Conservation (phyloP, 2,888 invertebrate species). For the Autographa pulchrina region DNA sequence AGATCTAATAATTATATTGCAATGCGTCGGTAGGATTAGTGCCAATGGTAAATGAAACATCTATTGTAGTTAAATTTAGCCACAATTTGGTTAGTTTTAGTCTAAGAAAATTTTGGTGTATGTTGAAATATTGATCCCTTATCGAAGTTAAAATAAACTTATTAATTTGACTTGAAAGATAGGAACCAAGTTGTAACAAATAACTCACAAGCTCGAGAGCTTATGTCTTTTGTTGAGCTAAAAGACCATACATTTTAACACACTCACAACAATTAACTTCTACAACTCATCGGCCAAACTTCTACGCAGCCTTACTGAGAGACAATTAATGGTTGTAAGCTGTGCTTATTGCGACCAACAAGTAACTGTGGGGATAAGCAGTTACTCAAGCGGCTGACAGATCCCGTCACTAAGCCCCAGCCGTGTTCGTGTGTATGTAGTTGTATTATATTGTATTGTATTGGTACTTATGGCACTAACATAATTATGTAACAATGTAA, state of each 20-base stretch:
- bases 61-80: no score
- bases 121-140: no score
- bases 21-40: no score
- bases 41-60: no score
- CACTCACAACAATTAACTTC: not conserved
- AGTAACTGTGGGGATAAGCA: conserved; percentile 2
- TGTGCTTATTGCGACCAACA: conserved; percentile 5
- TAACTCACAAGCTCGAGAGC: not conserved
- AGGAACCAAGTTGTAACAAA: not conserved
- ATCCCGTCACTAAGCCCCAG: conserved; percentile 4
- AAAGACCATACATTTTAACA: not conserved
- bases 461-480: no score
- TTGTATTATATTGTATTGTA: not conserved
- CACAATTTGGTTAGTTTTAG: no score
- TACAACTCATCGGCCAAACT: not conserved
- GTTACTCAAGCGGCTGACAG: conserved; percentile 4
- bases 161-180: not conserved
- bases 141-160: no score
- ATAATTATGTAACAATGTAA: no score
- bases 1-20: no score
- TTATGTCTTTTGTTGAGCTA: no score
- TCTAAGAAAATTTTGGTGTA: no score
- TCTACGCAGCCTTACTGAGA: not conserved
- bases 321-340: conserved; percentile 3
- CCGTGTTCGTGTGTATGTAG: not conserved